Conservation (phyloP, 2,888 invertebrate genomes). For the Pyrgus malvae region DNA sequence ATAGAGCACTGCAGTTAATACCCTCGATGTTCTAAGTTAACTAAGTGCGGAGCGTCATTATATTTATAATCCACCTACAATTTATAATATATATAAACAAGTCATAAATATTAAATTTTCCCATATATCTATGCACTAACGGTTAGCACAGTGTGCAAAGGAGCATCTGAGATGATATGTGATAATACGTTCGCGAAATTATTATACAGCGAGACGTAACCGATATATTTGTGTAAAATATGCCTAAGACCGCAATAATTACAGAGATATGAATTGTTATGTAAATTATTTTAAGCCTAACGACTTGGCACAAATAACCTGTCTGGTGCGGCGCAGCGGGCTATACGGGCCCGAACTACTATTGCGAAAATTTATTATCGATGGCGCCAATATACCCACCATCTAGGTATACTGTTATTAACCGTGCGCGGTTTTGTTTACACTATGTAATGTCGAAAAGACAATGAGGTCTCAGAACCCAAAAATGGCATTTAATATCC, state of each 20-base stretch:
- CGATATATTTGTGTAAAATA: constrained; percentile 19
- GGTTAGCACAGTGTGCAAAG: not conserved
- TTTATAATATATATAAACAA: too few species aligned
- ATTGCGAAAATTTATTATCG: constrained; percentile 56
- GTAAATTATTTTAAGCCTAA: constrained; percentile 54
- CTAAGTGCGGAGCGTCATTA: too few species aligned
- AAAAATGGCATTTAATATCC: not conserved
- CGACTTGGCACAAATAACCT: constrained; percentile 51
- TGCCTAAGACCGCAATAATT: constrained; percentile 24
- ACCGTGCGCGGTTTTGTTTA: not conserved
- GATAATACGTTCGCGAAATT: constrained; percentile 13
- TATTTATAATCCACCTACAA: too few species aligned
- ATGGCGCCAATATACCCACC: constrained; percentile 49
- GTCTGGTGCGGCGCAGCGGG: constrained; percentile 40
- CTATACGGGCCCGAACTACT: constrained; percentile 42
- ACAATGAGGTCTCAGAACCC: not conserved
- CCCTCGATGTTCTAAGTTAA: too few species aligned
- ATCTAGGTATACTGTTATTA: constrained; percentile 14
- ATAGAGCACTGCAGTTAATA: too few species aligned
- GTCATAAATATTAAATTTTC: not conserved
- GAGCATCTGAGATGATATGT: constrained; percentile 6
- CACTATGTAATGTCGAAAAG: not conserved
- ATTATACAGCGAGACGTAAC: constrained; percentile 1
- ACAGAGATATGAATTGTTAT: constrained; percentile 46
- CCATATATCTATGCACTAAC: not conserved